phyloP scores from a whole-genome alignment of 2,888 invertebrate genomes.

The Craniophora ligustri region DNA sequence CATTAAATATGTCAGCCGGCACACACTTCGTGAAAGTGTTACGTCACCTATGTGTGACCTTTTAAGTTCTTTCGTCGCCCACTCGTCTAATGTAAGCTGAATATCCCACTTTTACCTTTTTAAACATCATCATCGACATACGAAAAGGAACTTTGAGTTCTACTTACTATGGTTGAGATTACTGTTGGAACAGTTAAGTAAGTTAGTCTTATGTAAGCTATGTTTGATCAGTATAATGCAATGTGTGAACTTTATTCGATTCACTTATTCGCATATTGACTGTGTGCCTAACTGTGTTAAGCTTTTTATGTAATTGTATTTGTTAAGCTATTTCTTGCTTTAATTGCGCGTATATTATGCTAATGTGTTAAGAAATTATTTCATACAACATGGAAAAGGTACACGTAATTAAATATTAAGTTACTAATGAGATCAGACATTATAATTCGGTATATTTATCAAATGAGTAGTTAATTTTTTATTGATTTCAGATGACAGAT shows the following conservation, averaged over 20 bases:
- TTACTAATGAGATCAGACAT: too few species aligned
- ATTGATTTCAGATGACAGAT: too few species aligned
- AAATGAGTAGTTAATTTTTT: too few species aligned
- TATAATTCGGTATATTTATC: too few species aligned
- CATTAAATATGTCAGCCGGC: slow-evolving; percentile 46
- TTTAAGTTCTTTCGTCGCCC: slow-evolving; percentile 67
- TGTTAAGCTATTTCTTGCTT: slow-evolving; percentile 1
- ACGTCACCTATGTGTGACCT: slow-evolving; percentile 72
- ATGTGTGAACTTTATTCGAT: slow-evolving; percentile 47
- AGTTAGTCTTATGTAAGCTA: slow-evolving; percentile 51
- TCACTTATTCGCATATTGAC: slow-evolving; percentile 20
- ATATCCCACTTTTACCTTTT: slow-evolving; percentile 58
- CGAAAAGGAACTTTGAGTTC: slow-evolving; percentile 25
- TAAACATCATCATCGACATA: slow-evolving; percentile 9
- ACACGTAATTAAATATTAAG: too few species aligned
- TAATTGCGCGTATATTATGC: background rate
- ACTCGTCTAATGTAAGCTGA: slow-evolving; percentile 60
- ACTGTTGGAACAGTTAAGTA: background rate
- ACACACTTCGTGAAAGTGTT: slow-evolving; percentile 69
- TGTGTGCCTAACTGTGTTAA: slow-evolving; percentile 36
- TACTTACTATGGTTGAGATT: slow-evolving; percentile 20
- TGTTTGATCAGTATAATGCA: slow-evolving; percentile 41
- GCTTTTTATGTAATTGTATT: slow-evolving; percentile 34
- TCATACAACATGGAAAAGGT: too few species aligned
- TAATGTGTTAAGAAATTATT: background rate